Evolutionary conservation across 1,140 invertebrate species (phyloP), one percentile per base, ranked within the genome.

Genomic region (Ceratosolen solmsi): DNA sequence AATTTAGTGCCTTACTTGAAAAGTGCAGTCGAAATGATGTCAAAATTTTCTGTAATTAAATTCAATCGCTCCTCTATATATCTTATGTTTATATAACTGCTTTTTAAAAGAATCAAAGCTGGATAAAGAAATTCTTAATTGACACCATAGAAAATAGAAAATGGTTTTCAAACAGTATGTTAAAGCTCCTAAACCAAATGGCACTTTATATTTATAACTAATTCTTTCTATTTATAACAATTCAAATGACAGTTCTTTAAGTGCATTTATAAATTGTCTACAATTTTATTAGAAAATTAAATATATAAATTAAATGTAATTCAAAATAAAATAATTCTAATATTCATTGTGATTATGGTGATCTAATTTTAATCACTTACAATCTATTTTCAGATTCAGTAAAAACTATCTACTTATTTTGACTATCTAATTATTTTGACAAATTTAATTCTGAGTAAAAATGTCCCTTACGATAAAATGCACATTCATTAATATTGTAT

Each of bases 1-100:
- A 71, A 74, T 58, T 78, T 82, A 72, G 75, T 78, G 70, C 75
- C 75, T 73, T 74, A 78, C 74, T 46, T 4, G 49, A 63, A 63
- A 82, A 73, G 63, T 71, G 25, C 68, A 54, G 70, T 63, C 20
- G 25, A 82, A 41, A 77, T 72, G 30, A 71, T 77, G 25, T 54
- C 73, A 49, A 13, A n/a, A 15, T 83, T 74, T 75, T 85, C 86
- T 87, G 85, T 85, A 85, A 87, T 89, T 86, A 87, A 87, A 87
- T 87, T 84, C 73, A 85, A 84, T 84, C 84, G 71, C 82, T 75
- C 54, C 9, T n/a, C 33, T 82, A 78, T 65, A 49, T 58, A 58
- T 73, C 72, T 77, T 79, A 80, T 17, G 60, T 82, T 86, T 73
- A 0, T 65, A 46, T 78, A 33, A 38, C 33, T 33, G 13, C n/a